Conservation (phyloP, 1,140 invertebrate genomes). For the Papilio helenus region DNA sequence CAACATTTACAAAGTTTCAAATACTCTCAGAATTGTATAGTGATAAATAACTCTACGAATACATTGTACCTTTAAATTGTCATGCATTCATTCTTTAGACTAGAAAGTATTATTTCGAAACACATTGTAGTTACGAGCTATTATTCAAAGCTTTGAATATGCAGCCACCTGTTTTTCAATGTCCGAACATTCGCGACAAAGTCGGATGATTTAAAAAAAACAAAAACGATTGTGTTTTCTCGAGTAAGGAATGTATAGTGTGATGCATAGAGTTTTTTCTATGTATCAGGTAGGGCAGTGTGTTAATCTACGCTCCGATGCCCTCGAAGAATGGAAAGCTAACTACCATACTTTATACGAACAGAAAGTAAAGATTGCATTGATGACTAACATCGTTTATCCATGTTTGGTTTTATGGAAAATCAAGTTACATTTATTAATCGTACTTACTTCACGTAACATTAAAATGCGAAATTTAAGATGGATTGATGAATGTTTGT, state of each 20-base stretch:
- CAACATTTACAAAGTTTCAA: background rate
- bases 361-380: background rate
- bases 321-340: constrained; percentile 17
- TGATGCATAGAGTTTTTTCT: background rate
- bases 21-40: background rate
- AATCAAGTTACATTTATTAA: background rate
- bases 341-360: constrained; percentile 4
- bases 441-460: no score
- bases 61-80: constrained; percentile 11
- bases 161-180: constrained; percentile 15
- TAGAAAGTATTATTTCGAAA: background rate
- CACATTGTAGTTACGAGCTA: background rate
- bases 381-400: background rate
- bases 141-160: constrained; percentile 21
- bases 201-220: background rate
- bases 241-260: background rate
- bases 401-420: background rate
- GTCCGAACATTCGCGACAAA: constrained; percentile 1
- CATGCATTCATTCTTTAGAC: background rate
- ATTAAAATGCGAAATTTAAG: no score
- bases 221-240: background rate
- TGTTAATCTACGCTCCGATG: constrained; percentile 6
- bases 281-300: constrained; percentile 14
- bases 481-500: no score
- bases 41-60: background rate